Evolutionary conservation across 2,888 invertebrate genomes (phyloP), one percentile per base, ranked within the genome.

Genomic region (Theodoxus fluviatilis): DNA sequence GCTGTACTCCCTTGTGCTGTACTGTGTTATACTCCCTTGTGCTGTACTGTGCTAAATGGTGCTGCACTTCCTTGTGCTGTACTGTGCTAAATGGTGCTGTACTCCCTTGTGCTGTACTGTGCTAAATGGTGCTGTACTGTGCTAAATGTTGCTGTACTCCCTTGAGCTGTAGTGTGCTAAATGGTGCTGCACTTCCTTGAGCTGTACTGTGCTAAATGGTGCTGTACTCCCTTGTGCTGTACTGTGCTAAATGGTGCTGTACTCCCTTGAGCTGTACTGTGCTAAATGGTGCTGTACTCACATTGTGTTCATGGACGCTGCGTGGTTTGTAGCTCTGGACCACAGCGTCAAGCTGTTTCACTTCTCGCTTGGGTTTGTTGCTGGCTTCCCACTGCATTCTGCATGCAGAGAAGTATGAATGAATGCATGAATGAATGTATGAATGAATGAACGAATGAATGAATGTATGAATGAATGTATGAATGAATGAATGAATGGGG

Each of bases 251-350:
- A 9, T 12, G 43, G 9, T 15, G 43, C 12, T 12, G 18, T 43
- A 43, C 18, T 43, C 18, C 18, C 18, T 43, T 43, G 43, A 9
- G 9, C 12, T 12, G 9, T 43, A 22, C 18, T 18, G 47, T 15
- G 9, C 15, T n/a, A 7, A 25, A n/a, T 35, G 3, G 35, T 22
- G 37, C 52, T 33, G 63, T 37, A 89, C 91, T 91, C 89, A 95
- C 96, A 90, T 95, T 96, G 84, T 94, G 92, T 82, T 93, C 94
- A 84, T 97, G 96, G 87, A 95, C 93, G 64, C 95, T 93, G 7
- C 95, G 92, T 12, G 98, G 98, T 86, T 96, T 98, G 86, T 93
- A 98, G 85, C 92, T 93, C 76, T 93, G 93, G 0, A 96, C 96
- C 78, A 94, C 93, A 84, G 92, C 91, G 75, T 95, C 94, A 63